These are phyloP conservation scores for Aleiodes sp. DNA, from an alignment of 1,140 invertebrate species.

Conservation along the genomic window DNA sequence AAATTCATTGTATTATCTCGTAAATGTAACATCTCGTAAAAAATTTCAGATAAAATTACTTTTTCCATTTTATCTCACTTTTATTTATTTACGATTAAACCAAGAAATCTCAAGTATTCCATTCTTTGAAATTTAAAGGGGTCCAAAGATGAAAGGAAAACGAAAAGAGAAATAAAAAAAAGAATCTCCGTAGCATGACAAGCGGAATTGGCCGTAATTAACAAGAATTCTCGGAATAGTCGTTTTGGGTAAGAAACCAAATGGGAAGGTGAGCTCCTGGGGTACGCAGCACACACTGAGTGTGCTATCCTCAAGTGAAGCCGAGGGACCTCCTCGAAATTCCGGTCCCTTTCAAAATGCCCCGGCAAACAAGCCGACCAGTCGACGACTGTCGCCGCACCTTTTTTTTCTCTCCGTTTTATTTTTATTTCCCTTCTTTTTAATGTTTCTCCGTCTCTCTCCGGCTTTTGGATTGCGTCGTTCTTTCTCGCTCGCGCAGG, in stretches of 20 bases:
- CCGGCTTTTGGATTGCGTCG: not conserved
- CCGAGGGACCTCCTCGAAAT: slow-evolving; percentile 32
- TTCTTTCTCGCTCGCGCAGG: not conserved
- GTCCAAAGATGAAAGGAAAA: too few relatives aligned
- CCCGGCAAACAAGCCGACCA: slow-evolving; percentile 39
- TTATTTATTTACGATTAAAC: too few relatives aligned
- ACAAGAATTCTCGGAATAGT: slow-evolving; percentile 33
- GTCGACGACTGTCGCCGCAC: slow-evolving; percentile 29
- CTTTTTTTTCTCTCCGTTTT: slow-evolving; percentile 22
- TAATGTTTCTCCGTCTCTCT: slow-evolving; percentile 1
- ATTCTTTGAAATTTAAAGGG: too few relatives aligned
- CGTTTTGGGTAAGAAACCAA: not conserved
- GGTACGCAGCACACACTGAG: slow-evolving; percentile 17
- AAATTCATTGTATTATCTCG: too few relatives aligned
- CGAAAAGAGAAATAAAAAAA: not conserved
- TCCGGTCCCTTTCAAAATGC: slow-evolving; percentile 41
- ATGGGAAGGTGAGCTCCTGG: slow-evolving; percentile 33
- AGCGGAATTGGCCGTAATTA: slow-evolving; percentile 33
- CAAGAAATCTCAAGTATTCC: too few relatives aligned
- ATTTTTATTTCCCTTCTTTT: slow-evolving; percentile 8
- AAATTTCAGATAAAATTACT: too few relatives aligned
- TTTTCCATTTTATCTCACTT: too few relatives aligned
- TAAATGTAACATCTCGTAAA: too few relatives aligned
- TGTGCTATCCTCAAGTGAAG: slow-evolving; percentile 25
- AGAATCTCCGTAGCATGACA: slow-evolving; percentile 13